A percentile compares a stretch with the other conserved stretches of the same genome.
phyloP scores from a whole-genome alignment of 2,113 vertebrate species.

The Clarias batrachus region DNA sequence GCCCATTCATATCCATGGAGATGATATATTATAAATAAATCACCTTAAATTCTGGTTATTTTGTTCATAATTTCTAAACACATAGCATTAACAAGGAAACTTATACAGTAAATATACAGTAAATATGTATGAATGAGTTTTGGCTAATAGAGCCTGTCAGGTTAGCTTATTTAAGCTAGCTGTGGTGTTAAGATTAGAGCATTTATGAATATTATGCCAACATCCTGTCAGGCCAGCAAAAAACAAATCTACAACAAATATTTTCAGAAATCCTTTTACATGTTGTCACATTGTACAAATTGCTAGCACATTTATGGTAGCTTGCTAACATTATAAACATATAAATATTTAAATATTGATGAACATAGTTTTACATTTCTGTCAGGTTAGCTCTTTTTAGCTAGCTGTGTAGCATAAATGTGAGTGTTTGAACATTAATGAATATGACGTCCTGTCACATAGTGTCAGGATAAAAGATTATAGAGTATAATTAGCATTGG shows the following conservation, averaged over 20 bases:
- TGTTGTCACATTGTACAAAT: background rate
- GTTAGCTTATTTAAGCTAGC: background rate
- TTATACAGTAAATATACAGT: too few species aligned
- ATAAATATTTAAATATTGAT: background rate
- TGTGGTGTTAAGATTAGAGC: background rate
- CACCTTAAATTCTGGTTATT: background rate
- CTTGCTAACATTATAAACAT: background rate
- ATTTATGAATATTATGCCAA: background rate
- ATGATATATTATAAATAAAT: background rate
- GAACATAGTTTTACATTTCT: background rate
- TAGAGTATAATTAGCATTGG: background rate
- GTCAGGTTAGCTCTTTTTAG: background rate
- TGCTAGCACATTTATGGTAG: background rate
- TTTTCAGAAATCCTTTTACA: background rate
- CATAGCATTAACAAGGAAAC: background rate
- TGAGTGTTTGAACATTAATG: background rate
- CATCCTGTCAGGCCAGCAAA: background rate
- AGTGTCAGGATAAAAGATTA: background rate
- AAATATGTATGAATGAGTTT: background rate
- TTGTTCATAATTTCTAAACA: background rate
- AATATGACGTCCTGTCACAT: background rate
- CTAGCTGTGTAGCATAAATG: background rate
- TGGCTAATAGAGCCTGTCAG: background rate
- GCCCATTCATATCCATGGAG: background rate
- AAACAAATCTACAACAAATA: background rate